Conservation (phyloP, 2,113 vertebrate genomes). For the Struthidea cinerea region DNA sequence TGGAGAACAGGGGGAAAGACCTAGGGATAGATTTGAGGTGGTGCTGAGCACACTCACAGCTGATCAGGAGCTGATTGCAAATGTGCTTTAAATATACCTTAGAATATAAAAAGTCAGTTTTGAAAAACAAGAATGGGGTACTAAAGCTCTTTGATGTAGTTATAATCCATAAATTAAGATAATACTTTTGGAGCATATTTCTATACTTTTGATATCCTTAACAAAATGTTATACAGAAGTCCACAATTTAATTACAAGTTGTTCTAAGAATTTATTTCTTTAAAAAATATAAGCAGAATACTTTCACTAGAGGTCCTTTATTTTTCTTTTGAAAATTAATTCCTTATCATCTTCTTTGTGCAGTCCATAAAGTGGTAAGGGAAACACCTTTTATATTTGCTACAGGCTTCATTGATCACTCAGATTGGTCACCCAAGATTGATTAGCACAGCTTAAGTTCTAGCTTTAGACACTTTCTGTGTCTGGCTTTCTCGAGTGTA, state of each 20-base stretch:
- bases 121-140: neutral
- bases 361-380: neutral
- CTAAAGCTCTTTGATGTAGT: neutral
- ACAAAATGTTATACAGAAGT: neutral
- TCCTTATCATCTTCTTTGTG: neutral
- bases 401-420: neutral
- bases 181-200: neutral
- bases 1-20: neutral
- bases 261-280: neutral
- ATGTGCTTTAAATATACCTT: neutral
- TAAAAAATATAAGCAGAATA: neutral
- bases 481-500: neutral
- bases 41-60: neutral
- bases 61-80: neutral
- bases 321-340: neutral
- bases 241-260: neutral
- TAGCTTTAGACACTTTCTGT: neutral
- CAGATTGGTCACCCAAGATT: neutral
- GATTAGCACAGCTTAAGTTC: neutral
- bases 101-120: neutral
- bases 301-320: neutral
- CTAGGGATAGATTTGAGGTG: neutral
- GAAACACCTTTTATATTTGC: neutral
- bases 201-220: neutral
- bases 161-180: neutral